Base-by-base conservation (phyloP, 2,888 invertebrate species). In the Xiphydria camelus region DNA sequence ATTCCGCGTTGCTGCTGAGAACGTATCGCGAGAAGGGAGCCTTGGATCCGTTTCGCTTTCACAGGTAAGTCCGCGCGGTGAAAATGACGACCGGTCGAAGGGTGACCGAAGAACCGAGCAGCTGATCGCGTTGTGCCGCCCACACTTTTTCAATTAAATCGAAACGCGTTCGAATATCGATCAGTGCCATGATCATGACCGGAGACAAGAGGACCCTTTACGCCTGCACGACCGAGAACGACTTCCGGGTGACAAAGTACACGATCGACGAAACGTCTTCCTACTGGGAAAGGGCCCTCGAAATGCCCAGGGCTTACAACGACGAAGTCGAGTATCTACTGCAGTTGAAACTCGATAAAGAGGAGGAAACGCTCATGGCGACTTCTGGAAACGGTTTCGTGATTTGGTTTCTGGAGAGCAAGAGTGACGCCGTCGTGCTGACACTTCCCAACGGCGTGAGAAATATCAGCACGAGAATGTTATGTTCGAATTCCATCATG, bases 391-490 rank as follows among this genome's bases (percentile, higher is more conserved):
- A 91, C 64, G 91, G 91, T 44, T 91, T 91, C 60, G 82, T 89
- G 0, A 83, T 91, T 4, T 92, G 91, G 91, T 86, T 89, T 61
- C 82, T 91, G 31, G 82, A 83, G 17, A 58, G 46, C 12, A 60
- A 67, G 25, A 67, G 62, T 21, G 80, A 82, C 7, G 87, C 87
- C 0, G 83, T 87, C 40, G 85, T 87, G 5, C 72, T 92, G 22
- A 80, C 82, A 19, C 72, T 92, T 12, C 91, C 91, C 0, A 91
- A 92, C 66, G 94, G 94, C 0, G 91, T 94, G 3, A 80, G 95
- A 32, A 97, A 97, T 68, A 96, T 97, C 38, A 91, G 93, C 2
- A 94, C 92, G 0, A 90, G 88, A 74, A 90, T 95, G 80, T 85
- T 94, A 62, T 85, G 88, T 55, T 92, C 93, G 0, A 95, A 94